phyloP scores from a whole-genome alignment of 2,113 vertebrate genomes.

The Colossoma macropomum region DNA sequence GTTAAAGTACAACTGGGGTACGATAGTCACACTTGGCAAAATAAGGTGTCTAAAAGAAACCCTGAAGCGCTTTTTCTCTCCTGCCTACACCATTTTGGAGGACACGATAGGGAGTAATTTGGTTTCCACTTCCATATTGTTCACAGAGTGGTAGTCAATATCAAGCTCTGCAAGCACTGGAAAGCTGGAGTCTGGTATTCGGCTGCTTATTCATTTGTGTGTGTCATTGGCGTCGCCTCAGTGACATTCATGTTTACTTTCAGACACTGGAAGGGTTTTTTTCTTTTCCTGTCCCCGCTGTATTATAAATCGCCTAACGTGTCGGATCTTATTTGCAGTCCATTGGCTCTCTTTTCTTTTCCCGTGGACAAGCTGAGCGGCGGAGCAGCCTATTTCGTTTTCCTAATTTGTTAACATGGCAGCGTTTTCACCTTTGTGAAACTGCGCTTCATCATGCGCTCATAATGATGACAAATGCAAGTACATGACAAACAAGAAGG shows the following conservation, averaged over 20 bases:
- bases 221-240: neutral
- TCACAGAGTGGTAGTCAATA: neutral
- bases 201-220: neutral
- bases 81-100: neutral
- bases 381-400: neutral
- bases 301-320: neutral
- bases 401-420: conserved; percentile 4
- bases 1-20: neutral
- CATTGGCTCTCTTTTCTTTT: neutral
- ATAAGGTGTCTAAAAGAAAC: neutral
- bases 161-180: neutral
- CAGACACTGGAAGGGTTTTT: neutral
- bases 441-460: conserved; percentile 28
- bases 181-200: neutral
- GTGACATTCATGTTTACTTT: conserved; percentile 20
- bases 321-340: conserved; percentile 11
- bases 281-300: neutral
- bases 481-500: conserved; percentile 21
- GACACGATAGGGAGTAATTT: neutral
- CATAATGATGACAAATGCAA: conserved; percentile 24
- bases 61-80: neutral
- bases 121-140: conserved; percentile 12
- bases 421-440: conserved; percentile 14
- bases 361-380: neutral
- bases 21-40: neutral